Conservation (phyloP, 2,888 invertebrate species). For the Meghimatium bilineatum region DNA sequence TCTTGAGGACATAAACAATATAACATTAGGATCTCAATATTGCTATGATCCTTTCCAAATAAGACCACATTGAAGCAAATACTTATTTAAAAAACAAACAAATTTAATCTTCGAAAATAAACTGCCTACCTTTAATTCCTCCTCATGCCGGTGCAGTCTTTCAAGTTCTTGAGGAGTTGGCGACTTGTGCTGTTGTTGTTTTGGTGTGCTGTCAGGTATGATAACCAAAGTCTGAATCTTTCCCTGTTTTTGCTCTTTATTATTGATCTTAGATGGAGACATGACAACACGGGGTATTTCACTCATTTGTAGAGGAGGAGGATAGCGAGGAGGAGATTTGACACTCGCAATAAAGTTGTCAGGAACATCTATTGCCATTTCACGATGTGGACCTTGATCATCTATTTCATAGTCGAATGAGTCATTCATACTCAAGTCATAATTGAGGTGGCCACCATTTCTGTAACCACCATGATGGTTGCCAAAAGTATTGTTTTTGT, state of each 20-base stretch:
- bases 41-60: too few relatives aligned
- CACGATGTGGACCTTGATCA: slow-evolving; percentile 86
- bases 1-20: too few relatives aligned
- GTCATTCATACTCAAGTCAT: slow-evolving; percentile 54
- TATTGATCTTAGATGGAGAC: slow-evolving; percentile 28
- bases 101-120: background rate
- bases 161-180: slow-evolving; percentile 87
- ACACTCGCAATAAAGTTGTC: slow-evolving; percentile 93
- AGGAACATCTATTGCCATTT: slow-evolving; percentile 99
- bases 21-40: too few relatives aligned
- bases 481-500: slow-evolving; percentile 47
- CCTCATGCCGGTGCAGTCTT: slow-evolving; percentile 95
- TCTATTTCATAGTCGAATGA: slow-evolving; percentile 61
- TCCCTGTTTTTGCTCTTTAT: slow-evolving; percentile 2
- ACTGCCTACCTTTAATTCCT: slow-evolving; percentile 82
- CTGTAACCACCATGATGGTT: slow-evolving; percentile 51
- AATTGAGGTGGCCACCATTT: slow-evolving; percentile 51
- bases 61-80: background rate
- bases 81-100: background rate
- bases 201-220: slow-evolving; percentile 27
- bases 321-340: slow-evolving; percentile 92
- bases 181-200: slow-evolving; percentile 29
- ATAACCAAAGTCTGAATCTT: slow-evolving; percentile 35
- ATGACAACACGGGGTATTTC: background rate
- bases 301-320: slow-evolving; percentile 57